A percentile compares a stretch with the other conserved stretches of the same genome.
Conservation (phyloP, 2,888 invertebrate genomes). For the Trichogramma dendrolimi region DNA sequence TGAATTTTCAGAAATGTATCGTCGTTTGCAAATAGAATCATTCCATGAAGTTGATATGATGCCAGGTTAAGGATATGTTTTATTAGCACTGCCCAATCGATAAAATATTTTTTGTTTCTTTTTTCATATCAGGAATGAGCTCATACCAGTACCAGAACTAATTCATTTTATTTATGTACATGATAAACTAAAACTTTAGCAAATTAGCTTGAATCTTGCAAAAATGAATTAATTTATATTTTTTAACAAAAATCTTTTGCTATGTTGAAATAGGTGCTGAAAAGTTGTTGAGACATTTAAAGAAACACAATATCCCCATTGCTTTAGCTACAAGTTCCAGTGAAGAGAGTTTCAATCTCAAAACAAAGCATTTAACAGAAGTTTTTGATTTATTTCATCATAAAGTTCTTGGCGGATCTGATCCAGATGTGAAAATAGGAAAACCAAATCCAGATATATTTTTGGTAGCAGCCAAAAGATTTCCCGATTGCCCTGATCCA, state of each 20-base stretch:
- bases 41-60: slow-evolving; percentile 46
- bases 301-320: slow-evolving; percentile 61
- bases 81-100: slow-evolving; percentile 18
- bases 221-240: neutral
- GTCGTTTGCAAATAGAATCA: slow-evolving; percentile 42
- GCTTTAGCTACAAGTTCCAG: slow-evolving; percentile 69
- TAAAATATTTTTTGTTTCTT: slow-evolving; percentile 24
- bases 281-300: slow-evolving; percentile 60
- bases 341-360: slow-evolving; percentile 56
- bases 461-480: slow-evolving; percentile 60
- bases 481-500: slow-evolving; percentile 55
- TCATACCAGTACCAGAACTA: no score
- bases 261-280: slow-evolving; percentile 54
- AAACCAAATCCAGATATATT: slow-evolving; percentile 72
- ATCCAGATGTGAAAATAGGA: slow-evolving; percentile 65
- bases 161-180: no score
- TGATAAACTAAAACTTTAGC: no score
- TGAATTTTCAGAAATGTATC: slow-evolving; percentile 41
- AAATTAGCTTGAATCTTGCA: no score
- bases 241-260: neutral
- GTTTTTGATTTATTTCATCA: slow-evolving; percentile 58
- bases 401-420: slow-evolving; percentile 61
- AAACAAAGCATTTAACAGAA: slow-evolving; percentile 55
- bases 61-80: slow-evolving; percentile 40
- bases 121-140: slow-evolving; percentile 12